Base-by-base conservation (phyloP, 1,140 invertebrate genomes). In the Augochlora pura region DNA sequence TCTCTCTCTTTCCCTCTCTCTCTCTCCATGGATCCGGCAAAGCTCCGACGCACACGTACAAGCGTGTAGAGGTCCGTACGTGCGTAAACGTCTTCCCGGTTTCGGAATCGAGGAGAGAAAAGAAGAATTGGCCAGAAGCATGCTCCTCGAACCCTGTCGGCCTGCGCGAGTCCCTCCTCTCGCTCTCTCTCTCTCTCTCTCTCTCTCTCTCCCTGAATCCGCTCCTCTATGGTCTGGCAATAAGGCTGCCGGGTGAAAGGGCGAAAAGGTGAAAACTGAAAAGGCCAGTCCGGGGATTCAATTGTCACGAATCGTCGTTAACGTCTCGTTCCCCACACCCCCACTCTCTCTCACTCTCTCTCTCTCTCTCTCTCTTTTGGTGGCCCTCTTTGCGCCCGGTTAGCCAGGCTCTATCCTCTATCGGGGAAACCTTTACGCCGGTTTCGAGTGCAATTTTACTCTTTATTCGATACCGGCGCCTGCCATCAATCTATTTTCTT, bases 131-230 rank as follows among this genome's bases (percentile, higher is more conserved):
- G n/a, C 57, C 81, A 57, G 70, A 64, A 18, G 38, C 9, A 62
- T 39, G 69, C 63, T 49, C 59, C 79, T 68, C 63, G 54, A 86
- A 85, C 81, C 71, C 77, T 79, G 78, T 70, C 81, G 54, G 21
- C 32, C 63, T 27, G 46, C 59, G 59, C 59, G 59, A 71, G 67
- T 71, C 27, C 57, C 73, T n/a, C n/a, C n/a, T n/a, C n/a, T n/a
- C n/a, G n/a, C n/a, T n/a, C n/a, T n/a, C n/a, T n/a, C n/a, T n/a
- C n/a, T n/a, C n/a, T n/a, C n/a, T n/a, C n/a, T n/a, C n/a, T n/a
- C n/a, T n/a, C n/a, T n/a, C n/a, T n/a, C n/a, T 52, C 10, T 2
- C 25, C 42, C 49, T 39, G 39, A 70, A 77, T 70, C 39, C 39
- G 66, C 9, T 23, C 25, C 21, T 62, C 39, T 70, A 49, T 62